Evolutionary conservation across 2,888 invertebrate genomes (phyloP), one percentile per base, ranked within the genome.

Genomic region (Philhelius pedissequus): DNA sequence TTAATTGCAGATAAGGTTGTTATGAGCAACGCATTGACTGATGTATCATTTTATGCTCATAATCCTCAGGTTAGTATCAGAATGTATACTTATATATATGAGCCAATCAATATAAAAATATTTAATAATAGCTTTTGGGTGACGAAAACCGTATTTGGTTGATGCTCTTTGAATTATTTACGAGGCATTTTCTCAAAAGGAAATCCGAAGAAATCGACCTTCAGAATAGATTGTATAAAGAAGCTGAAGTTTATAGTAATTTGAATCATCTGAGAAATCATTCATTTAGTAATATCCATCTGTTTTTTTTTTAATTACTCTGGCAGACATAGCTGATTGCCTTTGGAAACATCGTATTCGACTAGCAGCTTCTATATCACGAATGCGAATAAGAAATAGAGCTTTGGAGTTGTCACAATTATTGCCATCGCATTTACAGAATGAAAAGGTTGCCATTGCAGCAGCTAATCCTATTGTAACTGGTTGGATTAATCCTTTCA

Each of bases 401-500:
- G 96, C 96, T 0, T 93, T 95, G 32, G 92, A 93, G 40, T 90
- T 95, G 87, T 94, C 94, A 38, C 94, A 96, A 66, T 92, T 97
- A 60, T 91, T 97, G 18, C 96, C 97, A 0, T 88, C 91, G 0
- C 96, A 96, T 90, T 91, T 97, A 83, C 93, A 95, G 76, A 94
- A 96, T 86, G 95, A 95, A 71, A 93, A 94, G 76, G 93, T 95
- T 27, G 93, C 93, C 0, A 93, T 94, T 68, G 93, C 94, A 68
- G 91, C 92, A 0, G 91, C 91, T 0, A 91, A 91, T 87, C 91
- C 91, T 30, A 92, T 93, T 0, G 94, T 96, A 1, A 95, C 95
- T 0, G 96, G 96, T 86, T 97, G 96, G 96, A 94, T 96, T 11
- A 97, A 97, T 91, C 94, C 94, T 0, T 94, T 94, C 87, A 94